These are phyloP conservation scores for Sturnira hondurensis DNA, from an alignment of 2,113 vertebrate genomes.

Conservation along the genomic window DNA sequence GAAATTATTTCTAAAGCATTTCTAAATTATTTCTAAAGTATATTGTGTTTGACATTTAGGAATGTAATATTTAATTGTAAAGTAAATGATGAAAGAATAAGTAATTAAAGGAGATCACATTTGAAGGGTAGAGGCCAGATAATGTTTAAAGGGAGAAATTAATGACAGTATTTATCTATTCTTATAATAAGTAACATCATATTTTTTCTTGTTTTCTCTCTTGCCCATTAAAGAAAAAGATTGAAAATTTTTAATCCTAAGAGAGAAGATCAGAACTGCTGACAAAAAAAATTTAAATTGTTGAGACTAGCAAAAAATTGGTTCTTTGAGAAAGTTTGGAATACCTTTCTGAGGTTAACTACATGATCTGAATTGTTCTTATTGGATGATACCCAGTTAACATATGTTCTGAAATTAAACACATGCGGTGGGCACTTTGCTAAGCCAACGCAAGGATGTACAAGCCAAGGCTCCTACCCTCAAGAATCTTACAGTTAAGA, in stretches of 20 bases:
- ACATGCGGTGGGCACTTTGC: neutral
- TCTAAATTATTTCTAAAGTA: neutral
- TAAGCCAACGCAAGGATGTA: neutral
- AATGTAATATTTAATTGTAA: conserved; percentile 31
- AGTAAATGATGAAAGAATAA: neutral
- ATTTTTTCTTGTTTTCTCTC: neutral
- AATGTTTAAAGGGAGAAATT: neutral
- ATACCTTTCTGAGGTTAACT: neutral
- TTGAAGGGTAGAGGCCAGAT: neutral
- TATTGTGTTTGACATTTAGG: neutral
- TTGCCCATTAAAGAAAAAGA: neutral
- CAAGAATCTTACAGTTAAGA: neutral
- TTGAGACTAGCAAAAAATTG: neutral
- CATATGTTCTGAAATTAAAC: neutral
- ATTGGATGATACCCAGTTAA: neutral
- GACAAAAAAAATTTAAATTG: neutral
- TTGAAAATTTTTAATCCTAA: neutral
- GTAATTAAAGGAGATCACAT: neutral
- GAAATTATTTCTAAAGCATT: neutral
- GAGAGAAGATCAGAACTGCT: neutral
- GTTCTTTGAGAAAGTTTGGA: neutral
- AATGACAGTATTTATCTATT: neutral
- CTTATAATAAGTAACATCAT: neutral
- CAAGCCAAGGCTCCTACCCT: neutral
- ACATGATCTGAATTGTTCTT: neutral